Base-by-base conservation (phyloP, 2,113 vertebrate species). In the Melanotaenia duboulayi region DNA sequence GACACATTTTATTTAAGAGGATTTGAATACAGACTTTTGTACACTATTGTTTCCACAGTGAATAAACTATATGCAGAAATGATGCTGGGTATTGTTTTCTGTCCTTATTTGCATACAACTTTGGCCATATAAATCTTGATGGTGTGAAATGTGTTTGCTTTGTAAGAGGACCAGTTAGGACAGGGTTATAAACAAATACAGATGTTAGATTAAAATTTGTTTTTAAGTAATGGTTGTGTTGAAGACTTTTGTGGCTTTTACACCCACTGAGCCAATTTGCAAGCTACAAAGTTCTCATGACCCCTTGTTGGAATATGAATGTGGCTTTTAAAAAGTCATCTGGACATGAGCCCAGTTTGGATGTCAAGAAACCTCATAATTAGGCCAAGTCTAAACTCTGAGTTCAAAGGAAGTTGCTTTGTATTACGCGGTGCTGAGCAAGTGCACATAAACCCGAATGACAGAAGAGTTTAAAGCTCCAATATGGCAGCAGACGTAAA, bases 61-160 rank as follows among this genome's bases (percentile, higher is more conserved):
- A 91, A 92, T 91, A 87, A 89, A 91, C 69, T 35, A 0, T 60
- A 69, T 78, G 68, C 78, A 89, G 60, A 65, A 35, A 25, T 5
- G n/a, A 13, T 52, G 35, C 48, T n/a, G 49, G 67, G 25, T 22
- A 52, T 25, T 39, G 57, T 65, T 35, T 35, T 35, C 12, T n/a
- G 14, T 55, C n/a, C 12, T n/a, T 48, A 20, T 46, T 50, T n/a
- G 4, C 1, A 6, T 37, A 46, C 3, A 4, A 35, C 11, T 44
- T 55, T 3, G 28, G 4, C 17, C 25, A 44, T 28, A 13, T 54
- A 11, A 11, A 28, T 4, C 54, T 22, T 57, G 1, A 32, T 35
- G 22, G 32, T 40, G 22, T 7, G 17, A 52, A 28, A 17, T 48
- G 17, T 54, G 35, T 37, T 2, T 28, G 40, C 52, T 65, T 40